phyloP scores from a whole-genome alignment of 2,113 vertebrate genomes.

The Phyllostomus hastatus region DNA sequence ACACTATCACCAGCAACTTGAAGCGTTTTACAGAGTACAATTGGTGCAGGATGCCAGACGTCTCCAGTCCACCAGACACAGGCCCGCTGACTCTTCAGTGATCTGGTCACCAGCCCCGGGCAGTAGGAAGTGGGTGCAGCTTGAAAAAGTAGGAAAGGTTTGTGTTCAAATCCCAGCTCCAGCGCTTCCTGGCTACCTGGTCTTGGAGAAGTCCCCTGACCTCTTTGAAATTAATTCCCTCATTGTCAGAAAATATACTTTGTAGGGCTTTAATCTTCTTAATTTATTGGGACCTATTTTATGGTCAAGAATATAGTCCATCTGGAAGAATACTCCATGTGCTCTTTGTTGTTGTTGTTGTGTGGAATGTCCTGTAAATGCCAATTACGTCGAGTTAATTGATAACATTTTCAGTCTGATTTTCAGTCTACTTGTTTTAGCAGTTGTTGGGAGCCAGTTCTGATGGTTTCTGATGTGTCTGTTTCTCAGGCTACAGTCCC shows the following conservation, averaged over 20 bases:
- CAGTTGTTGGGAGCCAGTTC: background rate
- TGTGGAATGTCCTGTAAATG: background rate
- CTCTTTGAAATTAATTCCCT: background rate
- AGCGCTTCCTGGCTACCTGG: fast-evolving
- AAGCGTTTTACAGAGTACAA: background rate
- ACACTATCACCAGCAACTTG: background rate
- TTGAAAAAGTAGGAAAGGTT: background rate
- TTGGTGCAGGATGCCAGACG: fast-evolving
- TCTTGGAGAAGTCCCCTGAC: background rate
- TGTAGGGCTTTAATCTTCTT: background rate
- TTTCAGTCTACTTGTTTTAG: background rate
- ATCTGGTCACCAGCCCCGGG: background rate
- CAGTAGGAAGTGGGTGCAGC: background rate
- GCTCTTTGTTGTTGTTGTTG: too few relatives aligned
- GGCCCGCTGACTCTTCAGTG: fast-evolving
- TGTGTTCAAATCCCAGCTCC: background rate
- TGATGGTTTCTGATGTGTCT: background rate
- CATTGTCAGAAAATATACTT: background rate
- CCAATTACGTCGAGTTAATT: background rate
- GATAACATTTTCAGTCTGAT: background rate
- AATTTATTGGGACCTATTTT: background rate
- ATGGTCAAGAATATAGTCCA: background rate
- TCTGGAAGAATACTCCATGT: too few relatives aligned
- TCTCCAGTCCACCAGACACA: fast-evolving
- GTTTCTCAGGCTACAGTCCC: background rate